Base-by-base conservation (phyloP, 2,888 invertebrate genomes). In the Yponomeuta malinellus region DNA sequence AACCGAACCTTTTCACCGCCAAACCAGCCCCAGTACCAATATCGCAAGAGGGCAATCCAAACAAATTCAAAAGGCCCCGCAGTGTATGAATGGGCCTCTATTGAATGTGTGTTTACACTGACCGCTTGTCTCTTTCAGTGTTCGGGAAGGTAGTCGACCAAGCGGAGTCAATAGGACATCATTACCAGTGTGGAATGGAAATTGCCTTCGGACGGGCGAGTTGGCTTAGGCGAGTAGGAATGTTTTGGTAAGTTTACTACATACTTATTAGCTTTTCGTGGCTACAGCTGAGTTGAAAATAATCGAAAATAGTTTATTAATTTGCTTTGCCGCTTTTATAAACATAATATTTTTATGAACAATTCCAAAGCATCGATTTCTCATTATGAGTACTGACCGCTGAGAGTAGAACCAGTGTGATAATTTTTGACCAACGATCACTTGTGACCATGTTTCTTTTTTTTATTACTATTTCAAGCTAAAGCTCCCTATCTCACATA, bases 91-190 rank as follows among this genome's bases (percentile, higher is more conserved):
- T 84, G 80, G 80, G 76, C 72, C 79, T 85, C 83, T 87, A 86
- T 88, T 59, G 52, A 59, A 88, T 83, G 78, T 78, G 75, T 88
- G 87, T 88, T 85, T 86, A 88, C 86, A 89, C 85, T 89, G 89
- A 88, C 88, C 88, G 88, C 84, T 59, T 77, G 88, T 86, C 86
- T 87, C 88, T 87, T 88, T 88, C 87, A 86, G 85, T 87, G 83
- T 84, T 87, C 82, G 83, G 79, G 76, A 48, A 70, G 52, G 52
- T 15, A 59, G 52, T 59, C 72, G 69, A 43, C 15, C 63, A 63
- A 48, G 63, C 29, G 78, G 78, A 86, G 85, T 88, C 87, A 86
- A 87, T 88, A 88, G 86, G 82, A 84, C 87, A 86, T 87, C 86
- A 87, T 88, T 88, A 87, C 81, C 73, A 75, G 78, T 75, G 76